Conservation (phyloP, 2,113 vertebrate genomes). For the Dermatemys mawii region DNA sequence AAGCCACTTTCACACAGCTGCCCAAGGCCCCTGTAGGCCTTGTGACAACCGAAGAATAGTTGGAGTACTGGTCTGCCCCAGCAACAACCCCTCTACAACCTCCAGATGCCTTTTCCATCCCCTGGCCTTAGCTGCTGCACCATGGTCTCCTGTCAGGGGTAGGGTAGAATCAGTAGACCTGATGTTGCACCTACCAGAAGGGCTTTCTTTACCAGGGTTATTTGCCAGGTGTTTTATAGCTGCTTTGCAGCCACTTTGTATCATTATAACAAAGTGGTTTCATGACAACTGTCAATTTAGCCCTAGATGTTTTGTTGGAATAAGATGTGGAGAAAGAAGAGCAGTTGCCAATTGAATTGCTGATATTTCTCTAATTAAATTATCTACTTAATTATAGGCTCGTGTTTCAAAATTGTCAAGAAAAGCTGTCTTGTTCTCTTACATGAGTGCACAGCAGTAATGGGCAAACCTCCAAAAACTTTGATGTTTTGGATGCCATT, state of each 20-base stretch:
- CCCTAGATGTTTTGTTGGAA: background rate
- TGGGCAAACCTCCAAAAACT: background rate
- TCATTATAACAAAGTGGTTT: background rate
- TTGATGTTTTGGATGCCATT: background rate
- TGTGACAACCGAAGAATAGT: background rate
- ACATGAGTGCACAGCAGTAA: background rate
- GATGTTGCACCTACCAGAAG: background rate
- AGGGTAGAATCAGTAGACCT: background rate
- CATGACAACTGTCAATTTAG: background rate
- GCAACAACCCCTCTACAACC: background rate
- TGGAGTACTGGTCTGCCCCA: rapidly evolving
- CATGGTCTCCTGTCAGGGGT: background rate
- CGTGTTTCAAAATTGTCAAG: background rate
- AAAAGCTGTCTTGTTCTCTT: background rate
- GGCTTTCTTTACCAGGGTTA: rapidly evolving
- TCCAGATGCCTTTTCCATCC: background rate
- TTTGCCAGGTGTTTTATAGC: background rate
- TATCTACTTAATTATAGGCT: background rate
- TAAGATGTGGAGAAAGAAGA: background rate
- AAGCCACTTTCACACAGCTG: background rate
- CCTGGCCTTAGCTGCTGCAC: background rate
- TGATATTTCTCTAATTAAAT: background rate
- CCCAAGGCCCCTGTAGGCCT: background rate
- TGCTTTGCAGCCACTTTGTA: background rate
- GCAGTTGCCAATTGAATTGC: background rate